Conservation (phyloP, 2,797 vertebrate species). For the Hyperoplus lanceolatus region DNA sequence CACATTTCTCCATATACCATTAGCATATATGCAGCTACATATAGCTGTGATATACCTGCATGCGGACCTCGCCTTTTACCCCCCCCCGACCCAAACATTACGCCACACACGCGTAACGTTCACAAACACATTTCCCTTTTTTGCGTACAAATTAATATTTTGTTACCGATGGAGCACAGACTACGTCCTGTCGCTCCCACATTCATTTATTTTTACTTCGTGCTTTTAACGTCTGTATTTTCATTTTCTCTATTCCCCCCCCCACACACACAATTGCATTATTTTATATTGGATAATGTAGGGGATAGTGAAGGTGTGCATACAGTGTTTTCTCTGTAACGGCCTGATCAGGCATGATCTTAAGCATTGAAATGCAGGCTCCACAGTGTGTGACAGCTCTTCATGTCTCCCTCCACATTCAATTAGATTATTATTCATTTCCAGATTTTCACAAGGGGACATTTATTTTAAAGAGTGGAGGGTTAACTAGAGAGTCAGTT, state of each 20-base stretch:
- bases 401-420: slow-evolving; percentile 5
- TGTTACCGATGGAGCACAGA: slow-evolving; percentile 10
- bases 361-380: background rate
- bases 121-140: slow-evolving; percentile 25
- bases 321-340: background rate
- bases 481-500: background rate
- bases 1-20: slow-evolving; percentile 44
- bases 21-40: slow-evolving; percentile 34
- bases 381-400: background rate
- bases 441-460: slow-evolving; percentile 2
- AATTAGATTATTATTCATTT: slow-evolving; percentile 30
- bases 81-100: background rate
- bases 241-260: background rate
- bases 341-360: background rate
- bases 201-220: background rate
- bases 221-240: background rate
- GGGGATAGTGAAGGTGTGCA: too few relatives aligned
- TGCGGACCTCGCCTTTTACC: slow-evolving; percentile 35
- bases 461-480: background rate
- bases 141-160: slow-evolving; percentile 15
- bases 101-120: slow-evolving; percentile 1
- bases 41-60: slow-evolving; percentile 10
- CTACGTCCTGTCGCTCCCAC: slow-evolving; percentile 5
- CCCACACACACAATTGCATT: background rate
- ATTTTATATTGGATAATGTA: background rate